Conservation (phyloP, 2,113 vertebrate genomes). For the Nansenia antarctica region DNA sequence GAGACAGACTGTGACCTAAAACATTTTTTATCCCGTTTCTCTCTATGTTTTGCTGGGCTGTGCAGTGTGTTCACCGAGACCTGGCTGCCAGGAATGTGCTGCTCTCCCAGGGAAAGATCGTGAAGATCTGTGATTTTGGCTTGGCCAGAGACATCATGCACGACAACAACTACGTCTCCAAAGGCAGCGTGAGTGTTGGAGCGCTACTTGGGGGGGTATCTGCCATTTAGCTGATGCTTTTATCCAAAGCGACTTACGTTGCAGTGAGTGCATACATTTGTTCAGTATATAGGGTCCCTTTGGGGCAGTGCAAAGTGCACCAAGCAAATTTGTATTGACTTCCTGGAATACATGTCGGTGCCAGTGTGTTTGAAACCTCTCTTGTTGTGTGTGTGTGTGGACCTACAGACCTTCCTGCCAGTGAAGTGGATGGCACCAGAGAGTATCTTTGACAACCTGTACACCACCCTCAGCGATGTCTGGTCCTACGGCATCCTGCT, state of each 20-base stretch:
- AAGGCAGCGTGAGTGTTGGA: constrained; percentile 89
- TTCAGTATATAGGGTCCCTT: no score
- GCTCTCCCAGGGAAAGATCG: constrained; percentile 96
- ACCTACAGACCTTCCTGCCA: constrained; percentile 91
- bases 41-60: neutral
- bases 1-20: no score
- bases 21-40: no score
- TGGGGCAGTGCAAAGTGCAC: no score
- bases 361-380: neutral
- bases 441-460: constrained; percentile 98
- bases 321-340: neutral
- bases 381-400: neutral
- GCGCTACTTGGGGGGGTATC: no score
- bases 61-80: constrained; percentile 95
- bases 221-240: no score
- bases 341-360: neutral
- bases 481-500: constrained; percentile 98
- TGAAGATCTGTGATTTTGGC: constrained; percentile 99
- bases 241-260: no score
- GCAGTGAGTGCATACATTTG: no score
- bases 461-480: constrained; percentile 95
- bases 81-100: constrained; percentile 97
- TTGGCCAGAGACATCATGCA: constrained; percentile 99
- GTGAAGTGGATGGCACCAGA: constrained; percentile 99
- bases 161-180: constrained; percentile 98